Base-by-base conservation (phyloP, 2,113 vertebrate species). In the Apistogramma diplotaenia region DNA sequence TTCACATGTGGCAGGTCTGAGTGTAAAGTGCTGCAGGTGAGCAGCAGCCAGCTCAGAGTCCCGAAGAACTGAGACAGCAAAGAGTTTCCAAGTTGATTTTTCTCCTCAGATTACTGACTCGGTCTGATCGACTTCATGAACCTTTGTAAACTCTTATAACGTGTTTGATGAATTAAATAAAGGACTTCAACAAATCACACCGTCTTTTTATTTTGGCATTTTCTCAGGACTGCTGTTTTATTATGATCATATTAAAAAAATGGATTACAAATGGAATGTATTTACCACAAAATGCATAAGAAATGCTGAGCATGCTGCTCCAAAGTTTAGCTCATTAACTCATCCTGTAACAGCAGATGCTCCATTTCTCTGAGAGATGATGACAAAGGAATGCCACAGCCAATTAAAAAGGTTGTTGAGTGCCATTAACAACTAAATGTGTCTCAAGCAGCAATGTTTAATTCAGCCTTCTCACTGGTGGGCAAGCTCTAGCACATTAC, bases 91-190 rank as follows among this genome's bases (percentile, higher is more conserved):
- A 8, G 19, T 2, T 43, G 15, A 4, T 65, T 35, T 43, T 31
- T 29, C 73, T 54, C 53, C 40, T 27, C 19, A 31, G 61, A 29
- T 62, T 27, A 11, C 37, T 62, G 33, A 53, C 33, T 49, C 21
- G 31, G 23, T 57, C 25, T 21, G 12, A 29, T 37, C 43, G 29
- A n/a, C 53, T 51, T 18, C 13, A 40, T 23, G 27, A 37, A 25
- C 81, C 25, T 11, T 55, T 89, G 72, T 76, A 37, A 70, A 83
- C 72, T 27, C 57, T 19, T 43, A 15, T 57, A n/a, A 70, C 79
- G n/a, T 75, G 57, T 78, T n/a, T 58, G 27, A 60, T 67, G 23
- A 87, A 74, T 78, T n/a, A 80, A 87, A 93, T 89, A 90, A 89
- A 93, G 8, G 1, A 85, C 33, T 88, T 33, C 12, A 78, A 58